These are phyloP conservation scores for Anguilla rostrata DNA, from an alignment of 2,113 vertebrate species.

Conservation along the genomic window DNA sequence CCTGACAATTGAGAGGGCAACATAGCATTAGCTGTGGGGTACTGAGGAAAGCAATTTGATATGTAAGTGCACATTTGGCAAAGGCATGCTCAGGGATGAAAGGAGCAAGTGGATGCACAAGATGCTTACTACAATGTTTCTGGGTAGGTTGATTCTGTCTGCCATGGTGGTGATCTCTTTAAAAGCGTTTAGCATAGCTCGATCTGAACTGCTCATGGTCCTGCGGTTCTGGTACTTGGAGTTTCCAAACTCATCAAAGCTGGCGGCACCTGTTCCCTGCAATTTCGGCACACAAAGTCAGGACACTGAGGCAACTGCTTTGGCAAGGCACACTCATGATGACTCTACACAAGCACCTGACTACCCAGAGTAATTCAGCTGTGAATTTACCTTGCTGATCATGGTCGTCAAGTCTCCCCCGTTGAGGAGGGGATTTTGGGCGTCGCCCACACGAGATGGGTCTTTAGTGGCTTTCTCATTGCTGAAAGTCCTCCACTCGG, in stretches of 20 bases:
- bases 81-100: constrained; percentile 57
- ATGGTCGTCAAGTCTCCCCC: constrained; percentile 95
- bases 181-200: constrained; percentile 98
- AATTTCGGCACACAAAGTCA: constrained; percentile 11
- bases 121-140: constrained; percentile 92
- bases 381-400: constrained; percentile 81
- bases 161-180: constrained; percentile 98
- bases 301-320: not conserved
- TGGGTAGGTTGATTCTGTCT: constrained; percentile 97
- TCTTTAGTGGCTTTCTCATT: constrained; percentile 99
- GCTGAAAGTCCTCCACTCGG: constrained; percentile 98
- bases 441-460: constrained; percentile 95
- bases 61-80: constrained; percentile 66
- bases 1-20: constrained; percentile 73
- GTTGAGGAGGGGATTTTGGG: constrained; percentile 93
- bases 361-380: too few species aligned
- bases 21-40: not conserved
- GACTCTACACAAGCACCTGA: not conserved
- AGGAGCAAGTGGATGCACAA: constrained; percentile 47
- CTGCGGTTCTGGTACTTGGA: constrained; percentile 97
- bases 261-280: constrained; percentile 94
- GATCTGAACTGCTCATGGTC: constrained; percentile 97
- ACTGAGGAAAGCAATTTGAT: constrained; percentile 60
- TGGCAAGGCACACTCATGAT: not conserved
- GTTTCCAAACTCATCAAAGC: constrained; percentile 98